Evolutionary conservation across 2,113 vertebrate genomes (phyloP).

Genomic region (Taxidea taxus): DNA sequence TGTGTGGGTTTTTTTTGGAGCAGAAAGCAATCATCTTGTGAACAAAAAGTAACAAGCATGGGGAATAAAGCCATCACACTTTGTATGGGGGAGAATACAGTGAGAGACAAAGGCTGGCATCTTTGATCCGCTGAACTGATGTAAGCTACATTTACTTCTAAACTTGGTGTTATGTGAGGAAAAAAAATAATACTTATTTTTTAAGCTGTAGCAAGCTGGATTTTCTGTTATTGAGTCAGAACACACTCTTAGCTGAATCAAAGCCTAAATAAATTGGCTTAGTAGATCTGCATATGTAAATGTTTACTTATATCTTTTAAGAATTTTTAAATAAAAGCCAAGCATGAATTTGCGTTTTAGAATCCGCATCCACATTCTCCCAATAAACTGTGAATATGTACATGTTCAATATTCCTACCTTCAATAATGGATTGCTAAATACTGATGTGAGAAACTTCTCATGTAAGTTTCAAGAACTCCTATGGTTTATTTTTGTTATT

Average conservation of each 20-base stretch:
- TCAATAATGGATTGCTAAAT: neutral
- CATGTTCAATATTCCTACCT: neutral
- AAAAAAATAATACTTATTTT: neutral
- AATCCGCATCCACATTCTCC: neutral
- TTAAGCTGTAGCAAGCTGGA: neutral
- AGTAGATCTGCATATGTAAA: neutral
- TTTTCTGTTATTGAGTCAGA: constrained; percentile 4
- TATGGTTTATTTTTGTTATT: neutral
- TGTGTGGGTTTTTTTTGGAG: neutral
- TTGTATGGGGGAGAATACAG: neutral
- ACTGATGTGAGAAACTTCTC: neutral
- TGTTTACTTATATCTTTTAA: neutral
- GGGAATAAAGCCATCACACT: neutral
- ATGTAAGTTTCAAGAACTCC: neutral
- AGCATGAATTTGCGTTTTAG: neutral
- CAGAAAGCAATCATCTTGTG: neutral
- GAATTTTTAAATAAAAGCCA: neutral
- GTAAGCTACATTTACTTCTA: neutral
- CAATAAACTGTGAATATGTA: neutral
- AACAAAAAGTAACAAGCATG: neutral
- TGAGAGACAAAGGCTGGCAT: neutral
- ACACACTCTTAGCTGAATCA: neutral
- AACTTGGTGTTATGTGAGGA: neutral
- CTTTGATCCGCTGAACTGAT: neutral
- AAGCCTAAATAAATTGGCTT: neutral